Base-by-base conservation (phyloP, 2,797 vertebrate genomes). In the Hipposideros larvatus region DNA sequence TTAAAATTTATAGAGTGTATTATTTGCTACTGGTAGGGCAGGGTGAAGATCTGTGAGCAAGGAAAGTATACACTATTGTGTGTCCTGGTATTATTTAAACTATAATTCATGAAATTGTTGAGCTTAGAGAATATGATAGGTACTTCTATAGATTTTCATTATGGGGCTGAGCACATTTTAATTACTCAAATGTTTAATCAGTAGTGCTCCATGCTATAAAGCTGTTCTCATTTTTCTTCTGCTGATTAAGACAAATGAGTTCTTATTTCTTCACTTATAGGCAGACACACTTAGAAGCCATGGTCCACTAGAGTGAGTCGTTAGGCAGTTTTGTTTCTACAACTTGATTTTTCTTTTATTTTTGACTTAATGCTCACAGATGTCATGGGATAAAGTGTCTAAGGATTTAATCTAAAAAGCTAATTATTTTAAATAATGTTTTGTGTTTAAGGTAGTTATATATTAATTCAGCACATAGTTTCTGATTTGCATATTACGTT, bases 361-460 rank as follows among this genome's bases (percentile, higher is more conserved):
- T 41, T 71, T 77, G 18, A 63, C 26, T n/a, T 89, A 94, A 73
- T 90, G 26, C 37, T 63, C 34, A 90, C n/a, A 78, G 43, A 41
- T 9, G 5, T 37, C 21, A 84, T n/a, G 5, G 28, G 9, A n/a
- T 65, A 66, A 48, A 77, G 4, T 82, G 77, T 73, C 78, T 79
- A 82, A 73, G 13, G 5, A 78, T 53, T 94, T 87, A 63, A 87
- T 77, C 41, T 78, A 83, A 94, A 94, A 85, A 71, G 43, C 2
- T 31, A 87, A 75, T 43, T 75, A 84, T 94, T 96, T 91, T 78
- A n/a, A 95, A 66, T 70, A 93, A 4, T 43, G 46, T 61, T 94
- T 57, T 89, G 13, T 68, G 7, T 88, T 57, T 96, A 51, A 79
- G 1, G 37, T 79, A 88, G 16, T 8, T 79, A 78, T 15, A n/a